A percentile compares a stretch with the other conserved stretches of the same genome.
phyloP scores from a whole-genome alignment of 2,797 vertebrate genomes.

The Labeo calbasu region DNA sequence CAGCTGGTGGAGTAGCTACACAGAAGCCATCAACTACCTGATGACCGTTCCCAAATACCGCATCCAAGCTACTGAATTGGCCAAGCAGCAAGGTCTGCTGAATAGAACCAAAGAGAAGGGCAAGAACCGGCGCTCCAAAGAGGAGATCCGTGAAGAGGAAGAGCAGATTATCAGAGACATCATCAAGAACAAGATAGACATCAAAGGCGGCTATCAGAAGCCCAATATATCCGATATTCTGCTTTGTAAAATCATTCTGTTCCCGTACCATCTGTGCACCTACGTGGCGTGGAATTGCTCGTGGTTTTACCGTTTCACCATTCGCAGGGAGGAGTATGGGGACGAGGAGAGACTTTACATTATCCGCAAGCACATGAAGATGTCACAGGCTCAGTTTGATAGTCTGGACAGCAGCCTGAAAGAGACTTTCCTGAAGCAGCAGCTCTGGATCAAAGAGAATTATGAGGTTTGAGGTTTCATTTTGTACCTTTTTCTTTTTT shows the following conservation, averaged over 20 bases:
- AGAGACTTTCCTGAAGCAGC: constrained; percentile 84
- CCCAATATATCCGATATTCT: constrained; percentile 92
- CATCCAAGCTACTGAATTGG: constrained; percentile 93
- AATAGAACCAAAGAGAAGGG: constrained; percentile 92
- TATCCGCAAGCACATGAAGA: constrained; percentile 91
- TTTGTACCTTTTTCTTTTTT: not conserved
- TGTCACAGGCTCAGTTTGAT: constrained; percentile 95
- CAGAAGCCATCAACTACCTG: constrained; percentile 94
- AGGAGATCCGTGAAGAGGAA: constrained; percentile 93
- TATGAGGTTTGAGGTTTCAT: constrained; percentile 78
- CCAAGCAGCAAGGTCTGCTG: constrained; percentile 91
- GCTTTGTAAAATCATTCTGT: constrained; percentile 88
- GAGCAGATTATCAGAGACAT: constrained; percentile 95
- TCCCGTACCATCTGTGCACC: constrained; percentile 85
- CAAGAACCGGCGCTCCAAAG: constrained; percentile 90
- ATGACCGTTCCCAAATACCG: constrained; percentile 94
- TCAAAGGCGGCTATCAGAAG: constrained; percentile 97
- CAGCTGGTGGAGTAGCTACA: constrained; percentile 98
- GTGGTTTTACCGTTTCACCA: constrained; percentile 91
- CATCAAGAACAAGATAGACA: constrained; percentile 98
- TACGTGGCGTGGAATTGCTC: constrained; percentile 86
- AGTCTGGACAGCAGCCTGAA: constrained; percentile 86
- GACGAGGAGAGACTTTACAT: constrained; percentile 91
- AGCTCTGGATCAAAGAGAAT: constrained; percentile 91
- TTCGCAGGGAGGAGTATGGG: constrained; percentile 90